Evolutionary conservation across 2,888 invertebrate genomes (phyloP).

Genomic region (Antheraea assamensis): DNA sequence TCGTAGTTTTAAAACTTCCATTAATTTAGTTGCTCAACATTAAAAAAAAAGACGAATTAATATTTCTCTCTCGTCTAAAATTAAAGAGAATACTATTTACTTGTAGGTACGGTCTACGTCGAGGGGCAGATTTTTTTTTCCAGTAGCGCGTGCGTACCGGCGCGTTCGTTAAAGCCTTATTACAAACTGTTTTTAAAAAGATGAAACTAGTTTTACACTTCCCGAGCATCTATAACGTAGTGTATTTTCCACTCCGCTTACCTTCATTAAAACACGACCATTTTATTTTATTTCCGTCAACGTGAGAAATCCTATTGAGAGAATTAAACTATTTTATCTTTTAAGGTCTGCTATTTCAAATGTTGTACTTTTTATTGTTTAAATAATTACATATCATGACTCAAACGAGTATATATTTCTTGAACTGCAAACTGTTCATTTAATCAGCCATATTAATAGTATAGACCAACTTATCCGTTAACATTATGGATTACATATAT

Average conservation of each 20-base stretch:
- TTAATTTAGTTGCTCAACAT: background rate
- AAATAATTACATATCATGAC: background rate
- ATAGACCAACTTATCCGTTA: background rate
- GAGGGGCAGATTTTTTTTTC: constrained; percentile 40
- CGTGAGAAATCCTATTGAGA: background rate
- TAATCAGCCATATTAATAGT: background rate
- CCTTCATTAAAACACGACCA: background rate
- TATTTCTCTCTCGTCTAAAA: constrained; percentile 24
- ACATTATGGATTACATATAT: background rate
- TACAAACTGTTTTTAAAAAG: constrained; percentile 48
- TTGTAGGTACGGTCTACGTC: constrained; percentile 36
- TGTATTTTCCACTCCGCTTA: constrained; percentile 12
- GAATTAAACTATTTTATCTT: background rate
- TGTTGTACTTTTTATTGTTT: background rate
- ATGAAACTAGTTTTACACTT: constrained; percentile 40
- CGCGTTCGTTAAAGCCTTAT: constrained; percentile 46
- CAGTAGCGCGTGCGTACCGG: constrained; percentile 46
- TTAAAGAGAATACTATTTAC: constrained; percentile 29
- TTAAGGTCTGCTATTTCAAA: background rate
- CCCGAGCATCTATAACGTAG: constrained; percentile 32
- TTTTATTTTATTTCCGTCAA: background rate
- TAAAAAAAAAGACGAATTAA: constrained; percentile 14
- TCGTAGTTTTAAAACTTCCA: background rate
- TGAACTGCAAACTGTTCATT: background rate
- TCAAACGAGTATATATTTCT: background rate